Base-by-base conservation (phyloP, 1,140 invertebrate genomes). In the Heliothis virescens region DNA sequence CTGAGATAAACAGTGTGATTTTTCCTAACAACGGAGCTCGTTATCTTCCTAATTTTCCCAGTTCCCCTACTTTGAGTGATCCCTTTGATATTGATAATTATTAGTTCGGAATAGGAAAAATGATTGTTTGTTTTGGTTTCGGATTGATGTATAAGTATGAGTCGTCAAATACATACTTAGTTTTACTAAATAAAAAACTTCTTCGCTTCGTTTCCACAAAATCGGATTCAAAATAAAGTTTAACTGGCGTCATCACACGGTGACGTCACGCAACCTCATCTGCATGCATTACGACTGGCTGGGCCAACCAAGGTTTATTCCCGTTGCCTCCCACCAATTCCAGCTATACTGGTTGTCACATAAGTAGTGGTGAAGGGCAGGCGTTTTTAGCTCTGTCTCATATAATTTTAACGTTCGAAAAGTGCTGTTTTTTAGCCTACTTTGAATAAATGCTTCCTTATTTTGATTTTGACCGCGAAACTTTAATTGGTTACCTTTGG, bases 1-100 rank as follows among this genome's bases (percentile, higher is more conserved):
- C 26, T 47, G 18, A 62, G 74, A 60, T 84, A 79, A 80, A 80
- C 77, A 52, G 76, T 77, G 52, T 81, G 53, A 80, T 75, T 77
- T 55, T 52, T 41, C 26, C 62, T 15, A 60, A 60, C 34, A 74
- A 48, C 15, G 12, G 12, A 15, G 57, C 34, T 26, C 55, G 72
- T 74, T 74, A 74, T 74, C 57, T 60, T 63, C 10, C 47, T 65
- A 53, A 77, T 77, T 57, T 75, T 50, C 59, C 21, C 2, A 4
- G 55, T 53, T 11, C 26, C 41, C 60, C 48, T 50, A 50, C 21
- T 47, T 34, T 52, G 12, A 50, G 41, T 21, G 59, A 63, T 26
- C 21, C 29, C 15, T 63, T 75, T 50, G 59, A 63, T 75, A 75
- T 12, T 2, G 47, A 47, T 62, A 52, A 75, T 75, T 29, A 62